phyloP scores from a whole-genome alignment of 2,888 invertebrate species.

The Zhuqinia jingwanae region DNA sequence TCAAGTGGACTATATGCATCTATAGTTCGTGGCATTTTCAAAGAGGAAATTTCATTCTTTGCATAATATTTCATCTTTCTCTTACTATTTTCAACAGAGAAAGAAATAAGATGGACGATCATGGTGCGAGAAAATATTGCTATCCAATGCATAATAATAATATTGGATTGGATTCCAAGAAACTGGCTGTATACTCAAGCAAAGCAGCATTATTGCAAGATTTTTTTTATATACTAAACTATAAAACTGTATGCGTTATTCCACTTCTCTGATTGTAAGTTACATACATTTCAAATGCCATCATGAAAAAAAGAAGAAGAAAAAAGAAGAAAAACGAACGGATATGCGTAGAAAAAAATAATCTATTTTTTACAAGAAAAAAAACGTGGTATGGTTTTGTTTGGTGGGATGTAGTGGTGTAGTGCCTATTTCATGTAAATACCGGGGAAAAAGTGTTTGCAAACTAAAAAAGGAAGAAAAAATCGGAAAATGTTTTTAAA shows the following conservation, averaged over 20 bases:
- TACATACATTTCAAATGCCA: slow-evolving; percentile 12
- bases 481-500: no score
- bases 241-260: neutral
- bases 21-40: slow-evolving; percentile 16
- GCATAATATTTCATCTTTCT: slow-evolving; percentile 69
- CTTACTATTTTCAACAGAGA: slow-evolving; percentile 45
- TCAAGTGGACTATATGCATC: no score
- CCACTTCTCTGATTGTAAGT: no score
- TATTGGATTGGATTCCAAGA: neutral
- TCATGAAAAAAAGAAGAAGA: neutral
- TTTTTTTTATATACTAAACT: slow-evolving; percentile 10
- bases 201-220: neutral
- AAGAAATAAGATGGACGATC: slow-evolving; percentile 62
- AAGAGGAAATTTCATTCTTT: slow-evolving; percentile 65
- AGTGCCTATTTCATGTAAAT: slow-evolving; percentile 6
- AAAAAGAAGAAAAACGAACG: neutral
- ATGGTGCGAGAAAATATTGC: slow-evolving; percentile 56
- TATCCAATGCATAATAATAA: slow-evolving; percentile 56
- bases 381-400: neutral
- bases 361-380: neutral
- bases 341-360: neutral
- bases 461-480: neutral
- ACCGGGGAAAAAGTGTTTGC: neutral
- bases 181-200: neutral
- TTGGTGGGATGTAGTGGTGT: neutral